Percentiles rank a stretch among this genome's conserved stretches.
Evolutionary conservation across 1,140 invertebrate species (phyloP).

Genomic region (Oryzaephilus surinamensis): DNA sequence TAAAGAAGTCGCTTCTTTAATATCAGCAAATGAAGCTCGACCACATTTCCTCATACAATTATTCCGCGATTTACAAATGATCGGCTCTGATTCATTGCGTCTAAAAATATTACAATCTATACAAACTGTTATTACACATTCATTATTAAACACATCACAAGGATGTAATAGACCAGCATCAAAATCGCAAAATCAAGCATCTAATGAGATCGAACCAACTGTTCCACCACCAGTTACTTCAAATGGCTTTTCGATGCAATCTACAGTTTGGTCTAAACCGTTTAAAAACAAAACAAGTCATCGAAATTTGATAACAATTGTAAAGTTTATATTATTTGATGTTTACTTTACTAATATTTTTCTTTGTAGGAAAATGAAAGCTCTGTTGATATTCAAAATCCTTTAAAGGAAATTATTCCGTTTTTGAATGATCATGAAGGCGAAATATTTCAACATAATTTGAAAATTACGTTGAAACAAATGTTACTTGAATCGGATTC

Average conservation of each 20-base stretch:
- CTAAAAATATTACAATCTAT: conserved; percentile 50
- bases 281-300: conserved; percentile 8
- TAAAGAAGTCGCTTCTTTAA: conserved; percentile 56
- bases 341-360: no score
- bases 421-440: conserved; percentile 21
- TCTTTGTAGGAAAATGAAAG: conserved; percentile 1
- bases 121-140: conserved; percentile 34
- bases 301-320: no score
- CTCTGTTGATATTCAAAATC: conserved; percentile 6
- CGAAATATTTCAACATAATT: conserved; percentile 18
- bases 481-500: conserved; percentile 22
- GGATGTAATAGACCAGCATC: conserved; percentile 17
- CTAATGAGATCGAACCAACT: no score
- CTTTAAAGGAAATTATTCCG: conserved; percentile 18
- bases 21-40: conserved; percentile 55
- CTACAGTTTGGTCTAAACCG: conserved; percentile 16
- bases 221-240: no score
- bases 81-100: conserved; percentile 53
- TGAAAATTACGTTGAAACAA: conserved; percentile 22
- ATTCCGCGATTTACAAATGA: conserved; percentile 51
- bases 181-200: no score
- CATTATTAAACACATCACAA: conserved; percentile 15
- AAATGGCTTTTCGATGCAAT: conserved; percentile 15
- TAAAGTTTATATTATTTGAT: no score
- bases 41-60: conserved; percentile 57